Evolutionary conservation across 2,797 vertebrate genomes (phyloP), one percentile per base, ranked within the genome.

Genomic region (Danio albolineatus): DNA sequence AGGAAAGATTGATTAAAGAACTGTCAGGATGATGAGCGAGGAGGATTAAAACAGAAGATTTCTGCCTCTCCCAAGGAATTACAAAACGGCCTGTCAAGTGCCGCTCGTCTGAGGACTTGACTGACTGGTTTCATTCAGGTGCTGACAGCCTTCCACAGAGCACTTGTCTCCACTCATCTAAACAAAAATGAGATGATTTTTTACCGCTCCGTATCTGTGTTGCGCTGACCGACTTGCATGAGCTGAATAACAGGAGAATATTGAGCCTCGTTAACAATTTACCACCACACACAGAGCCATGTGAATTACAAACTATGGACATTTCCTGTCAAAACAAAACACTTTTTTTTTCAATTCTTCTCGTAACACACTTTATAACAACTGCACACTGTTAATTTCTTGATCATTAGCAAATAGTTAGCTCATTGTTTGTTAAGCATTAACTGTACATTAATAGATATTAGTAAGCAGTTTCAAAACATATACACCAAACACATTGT

Each of bases 1-100:
- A 82, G 76, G 69, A 60, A 70, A 73, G 78, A 79, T 79, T 79
- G 78, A 72, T 73, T 82, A 78, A 64, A 82, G 75, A 82, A 82
- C 69, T 78, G 67, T 76, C 67, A 77, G 54, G 59, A 72, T 77
- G 69, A 78, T 77, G 73, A 78, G 73, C 53, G 59, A 72, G 80
- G 77, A 76, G 44, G 73, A 76, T 83, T 80, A 65, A 64, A 76
- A 83, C 60, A 70, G 65, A 62, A 83, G 76, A 75, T 79, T 49
- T 78, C 69, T 70, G 69, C 60, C 78, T 79, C 78, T 79, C 69
- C 78, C 70, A 73, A 79, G 78, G 69, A 79, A 79, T 79, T 76
- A 74, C 48, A 80, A 60, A 69, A 76, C 69, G 66, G 64, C 48
- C 78, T 83, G 72, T 83, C 79, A 70, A 66, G 66, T 54, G 59